phyloP scores from a whole-genome alignment of 2,888 invertebrate species.

The Entomobrya multifasciata region DNA sequence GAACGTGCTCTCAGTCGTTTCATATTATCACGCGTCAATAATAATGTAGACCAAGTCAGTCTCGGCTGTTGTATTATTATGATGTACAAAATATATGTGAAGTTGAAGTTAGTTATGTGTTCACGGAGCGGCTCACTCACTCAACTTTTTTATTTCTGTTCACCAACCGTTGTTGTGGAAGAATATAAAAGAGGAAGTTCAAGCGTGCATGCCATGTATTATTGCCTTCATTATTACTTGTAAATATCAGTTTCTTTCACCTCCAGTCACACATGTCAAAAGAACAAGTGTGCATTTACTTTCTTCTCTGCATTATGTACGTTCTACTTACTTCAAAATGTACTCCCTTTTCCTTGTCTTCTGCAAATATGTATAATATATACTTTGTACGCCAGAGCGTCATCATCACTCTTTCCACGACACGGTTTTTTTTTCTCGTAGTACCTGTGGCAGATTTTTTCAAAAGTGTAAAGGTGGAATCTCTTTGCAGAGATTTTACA shows the following conservation, averaged over 20 bases:
- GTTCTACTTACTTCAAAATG: background rate
- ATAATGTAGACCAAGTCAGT: too few relatives aligned
- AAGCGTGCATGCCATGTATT: conserved; percentile 49
- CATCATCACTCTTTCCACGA: too few relatives aligned
- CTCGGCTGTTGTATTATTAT: too few relatives aligned
- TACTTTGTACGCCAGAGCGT: background rate
- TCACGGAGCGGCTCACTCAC: background rate
- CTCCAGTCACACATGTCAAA: conserved; percentile 48
- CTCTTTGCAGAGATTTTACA: conserved; percentile 24
- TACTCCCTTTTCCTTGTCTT: background rate
- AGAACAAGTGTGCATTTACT: conserved; percentile 41
- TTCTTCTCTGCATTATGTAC: conserved; percentile 4
- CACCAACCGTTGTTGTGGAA: background rate
- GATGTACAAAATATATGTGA: too few relatives aligned
- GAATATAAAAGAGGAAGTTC: conserved; percentile 24
- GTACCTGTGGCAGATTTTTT: conserved; percentile 24
- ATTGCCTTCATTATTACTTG: conserved; percentile 65
- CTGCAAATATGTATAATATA: background rate
- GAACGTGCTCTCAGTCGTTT: too few relatives aligned
- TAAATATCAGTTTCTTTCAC: conserved; percentile 61
- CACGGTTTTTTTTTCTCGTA: background rate
- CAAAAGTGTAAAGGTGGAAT: conserved; percentile 28
- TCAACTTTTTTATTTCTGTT: background rate
- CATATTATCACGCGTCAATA: too few relatives aligned
- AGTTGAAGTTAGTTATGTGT: too few relatives aligned